These are phyloP conservation scores for Myotis pilosus DNA, from an alignment of 2,797 vertebrate species.

Conservation along the genomic window DNA sequence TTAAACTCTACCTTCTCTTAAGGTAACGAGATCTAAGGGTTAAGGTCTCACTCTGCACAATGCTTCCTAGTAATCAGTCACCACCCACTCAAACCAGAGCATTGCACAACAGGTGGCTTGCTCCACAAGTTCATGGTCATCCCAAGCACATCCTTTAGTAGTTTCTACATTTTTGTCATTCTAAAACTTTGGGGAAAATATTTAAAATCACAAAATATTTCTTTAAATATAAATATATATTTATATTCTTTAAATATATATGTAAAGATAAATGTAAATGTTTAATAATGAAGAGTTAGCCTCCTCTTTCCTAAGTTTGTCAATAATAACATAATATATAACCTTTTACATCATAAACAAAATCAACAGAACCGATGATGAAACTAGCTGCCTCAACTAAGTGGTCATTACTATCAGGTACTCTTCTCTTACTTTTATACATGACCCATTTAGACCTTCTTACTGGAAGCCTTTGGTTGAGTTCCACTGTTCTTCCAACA, in stretches of 20 bases:
- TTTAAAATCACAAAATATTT: background rate
- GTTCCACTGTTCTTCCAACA: background rate
- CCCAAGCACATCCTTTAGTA: background rate
- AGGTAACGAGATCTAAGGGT: background rate
- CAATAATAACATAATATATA: background rate
- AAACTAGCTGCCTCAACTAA: background rate
- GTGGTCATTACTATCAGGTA: background rate
- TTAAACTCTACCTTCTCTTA: background rate
- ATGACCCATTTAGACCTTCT: too few relatives aligned
- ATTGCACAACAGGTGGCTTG: accelerated
- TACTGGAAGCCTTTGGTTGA: background rate
- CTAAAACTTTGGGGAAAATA: background rate
- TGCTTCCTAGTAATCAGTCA: too few relatives aligned
- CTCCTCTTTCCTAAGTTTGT: background rate
- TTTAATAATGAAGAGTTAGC: background rate
- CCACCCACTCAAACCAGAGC: background rate
- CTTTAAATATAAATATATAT: constrained; percentile 8
- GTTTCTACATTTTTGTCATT: background rate
- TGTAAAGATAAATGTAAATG: background rate
- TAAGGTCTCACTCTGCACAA: accelerated
- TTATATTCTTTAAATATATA: background rate
- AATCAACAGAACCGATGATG: background rate
- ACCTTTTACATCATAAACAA: background rate
- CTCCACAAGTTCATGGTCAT: background rate
- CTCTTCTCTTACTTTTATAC: background rate